These are phyloP conservation scores for Otis tarda DNA, from an alignment of 2,113 vertebrate genomes.

Conservation along the genomic window DNA sequence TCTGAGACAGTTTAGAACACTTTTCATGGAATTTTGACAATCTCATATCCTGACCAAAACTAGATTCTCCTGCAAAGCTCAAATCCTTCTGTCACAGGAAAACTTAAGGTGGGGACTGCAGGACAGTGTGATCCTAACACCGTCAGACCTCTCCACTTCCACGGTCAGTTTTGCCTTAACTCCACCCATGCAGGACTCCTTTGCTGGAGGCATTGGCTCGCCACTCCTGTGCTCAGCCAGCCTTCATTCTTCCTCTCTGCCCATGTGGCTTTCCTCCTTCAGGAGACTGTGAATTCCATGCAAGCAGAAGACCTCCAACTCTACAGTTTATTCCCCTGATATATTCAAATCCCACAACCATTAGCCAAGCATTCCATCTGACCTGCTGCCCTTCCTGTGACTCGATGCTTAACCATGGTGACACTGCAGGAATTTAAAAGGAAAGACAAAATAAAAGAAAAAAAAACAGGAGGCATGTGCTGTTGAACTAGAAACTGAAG, in stretches of 20 bases:
- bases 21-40: not conserved
- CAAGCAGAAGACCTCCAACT: not conserved
- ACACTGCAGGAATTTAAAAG: not conserved
- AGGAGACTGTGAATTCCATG: not conserved
- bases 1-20: not conserved
- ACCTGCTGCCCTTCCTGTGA: not conserved
- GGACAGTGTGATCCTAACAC: not conserved
- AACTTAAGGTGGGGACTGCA: not conserved
- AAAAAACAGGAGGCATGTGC: not conserved
- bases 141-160: accelerated
- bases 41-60: not conserved
- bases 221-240: not conserved
- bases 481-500: not conserved
- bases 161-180: not conserved
- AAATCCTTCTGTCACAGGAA: not conserved
- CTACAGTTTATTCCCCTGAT: not conserved
- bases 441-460: not conserved
- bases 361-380: not conserved
- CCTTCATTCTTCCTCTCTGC: not conserved
- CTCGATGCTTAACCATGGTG: not conserved
- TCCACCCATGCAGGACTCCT: not conserved
- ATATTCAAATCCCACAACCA: not conserved
- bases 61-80: not conserved
- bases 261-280: not conserved
- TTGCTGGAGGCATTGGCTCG: not conserved